Evolutionary conservation across 2,888 invertebrate genomes (phyloP).

Genomic region (Melolontha melolontha): DNA sequence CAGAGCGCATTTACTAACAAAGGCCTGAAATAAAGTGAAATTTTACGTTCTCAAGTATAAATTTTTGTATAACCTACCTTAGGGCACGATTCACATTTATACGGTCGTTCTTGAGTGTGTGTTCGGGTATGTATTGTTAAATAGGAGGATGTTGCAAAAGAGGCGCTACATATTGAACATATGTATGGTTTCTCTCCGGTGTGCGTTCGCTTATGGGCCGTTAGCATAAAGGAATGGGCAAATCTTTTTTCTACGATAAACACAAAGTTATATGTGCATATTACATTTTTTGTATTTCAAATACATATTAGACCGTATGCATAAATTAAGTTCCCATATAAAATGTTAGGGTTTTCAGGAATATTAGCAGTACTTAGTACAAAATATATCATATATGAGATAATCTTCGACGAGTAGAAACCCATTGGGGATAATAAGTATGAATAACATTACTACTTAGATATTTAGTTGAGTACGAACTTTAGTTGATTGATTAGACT

Average conservation of each 20-base stretch:
- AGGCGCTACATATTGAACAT: constrained; percentile 58
- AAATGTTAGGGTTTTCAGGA: too few species aligned
- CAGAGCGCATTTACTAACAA: constrained; percentile 60
- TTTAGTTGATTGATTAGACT: too few species aligned
- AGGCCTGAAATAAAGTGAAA: constrained; percentile 54
- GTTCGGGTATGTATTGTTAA: constrained; percentile 61
- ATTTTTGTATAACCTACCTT: constrained; percentile 52
- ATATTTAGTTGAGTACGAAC: too few species aligned
- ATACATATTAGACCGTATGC: neutral
- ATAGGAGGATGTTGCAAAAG: constrained; percentile 61
- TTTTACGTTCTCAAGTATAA: neutral
- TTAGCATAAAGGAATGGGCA: constrained; percentile 61
- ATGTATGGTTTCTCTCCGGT: constrained; percentile 62
- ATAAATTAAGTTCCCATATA: too few species aligned
- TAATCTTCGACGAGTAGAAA: too few species aligned
- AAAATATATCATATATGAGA: too few species aligned
- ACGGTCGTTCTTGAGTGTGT: constrained; percentile 62
- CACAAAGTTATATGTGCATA: constrained; percentile 42
- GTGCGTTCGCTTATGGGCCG: constrained; percentile 59
- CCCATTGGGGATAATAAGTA: too few species aligned
- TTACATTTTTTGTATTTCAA: neutral
- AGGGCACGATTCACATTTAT: constrained; percentile 58
- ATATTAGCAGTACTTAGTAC: too few species aligned
- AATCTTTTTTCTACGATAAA: constrained; percentile 55
- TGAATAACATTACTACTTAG: too few species aligned